Evolutionary conservation across 2,888 invertebrate species (phyloP).

Genomic region (Esperia sulphurella): DNA sequence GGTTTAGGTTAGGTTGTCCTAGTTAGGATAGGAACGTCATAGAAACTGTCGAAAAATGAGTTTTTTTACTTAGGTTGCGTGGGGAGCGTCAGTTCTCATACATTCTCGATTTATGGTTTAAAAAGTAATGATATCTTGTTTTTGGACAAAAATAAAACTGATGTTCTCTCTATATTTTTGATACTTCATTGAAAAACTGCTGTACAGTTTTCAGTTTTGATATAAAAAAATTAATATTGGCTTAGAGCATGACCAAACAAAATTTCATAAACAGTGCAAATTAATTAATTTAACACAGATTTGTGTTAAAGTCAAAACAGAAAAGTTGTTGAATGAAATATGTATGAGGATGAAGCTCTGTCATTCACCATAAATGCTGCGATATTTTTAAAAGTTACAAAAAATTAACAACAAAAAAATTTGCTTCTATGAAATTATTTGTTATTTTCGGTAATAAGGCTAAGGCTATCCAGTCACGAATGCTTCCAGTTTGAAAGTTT

Average conservation of each 20-base stretch:
- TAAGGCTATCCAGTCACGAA: conserved; percentile 59
- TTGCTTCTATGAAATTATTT: conserved; percentile 43
- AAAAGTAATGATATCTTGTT: too few species aligned
- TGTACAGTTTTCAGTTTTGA: too few species aligned
- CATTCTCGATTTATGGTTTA: too few species aligned
- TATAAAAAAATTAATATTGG: too few species aligned
- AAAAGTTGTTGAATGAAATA: background rate
- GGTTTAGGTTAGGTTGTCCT: conserved; percentile 51
- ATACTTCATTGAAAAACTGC: too few species aligned
- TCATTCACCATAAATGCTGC: conserved; percentile 11
- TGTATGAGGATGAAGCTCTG: background rate
- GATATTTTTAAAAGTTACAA: conserved; percentile 27
- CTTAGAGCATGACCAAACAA: too few species aligned
- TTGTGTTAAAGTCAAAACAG: too few species aligned
- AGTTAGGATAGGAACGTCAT: conserved; percentile 70
- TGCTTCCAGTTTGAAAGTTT: conserved; percentile 62
- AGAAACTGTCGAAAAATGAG: conserved; percentile 55
- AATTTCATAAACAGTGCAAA: too few species aligned
- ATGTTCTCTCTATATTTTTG: too few species aligned
- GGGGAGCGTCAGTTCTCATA: background rate
- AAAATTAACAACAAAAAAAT: conserved; percentile 29
- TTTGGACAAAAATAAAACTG: too few species aligned
- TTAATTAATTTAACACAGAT: too few species aligned
- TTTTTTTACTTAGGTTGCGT: background rate
- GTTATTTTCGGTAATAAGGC: conserved; percentile 34